These are phyloP conservation scores for Scolopax mira DNA, from an alignment of 2,113 vertebrate genomes.

Conservation along the genomic window DNA sequence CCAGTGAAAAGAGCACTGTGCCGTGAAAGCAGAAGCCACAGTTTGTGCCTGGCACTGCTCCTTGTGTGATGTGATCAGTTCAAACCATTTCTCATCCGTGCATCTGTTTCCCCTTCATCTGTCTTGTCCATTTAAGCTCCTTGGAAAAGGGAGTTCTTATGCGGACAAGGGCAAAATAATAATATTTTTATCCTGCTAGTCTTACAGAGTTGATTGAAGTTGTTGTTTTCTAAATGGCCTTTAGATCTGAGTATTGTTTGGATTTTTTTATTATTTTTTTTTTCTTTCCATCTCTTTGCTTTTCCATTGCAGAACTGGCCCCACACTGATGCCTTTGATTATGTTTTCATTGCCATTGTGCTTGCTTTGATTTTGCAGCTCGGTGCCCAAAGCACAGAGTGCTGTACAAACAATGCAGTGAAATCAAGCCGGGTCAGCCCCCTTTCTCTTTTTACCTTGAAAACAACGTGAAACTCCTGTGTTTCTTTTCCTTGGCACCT, in stretches of 20 bases:
- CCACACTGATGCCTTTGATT: slow-evolving; percentile 7
- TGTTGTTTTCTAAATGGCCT: not conserved
- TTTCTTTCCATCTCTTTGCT: not conserved
- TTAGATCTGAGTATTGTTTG: not conserved
- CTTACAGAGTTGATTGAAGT: not conserved
- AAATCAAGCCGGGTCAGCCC: slow-evolving; percentile 4
- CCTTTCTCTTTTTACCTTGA: not conserved
- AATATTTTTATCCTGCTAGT: not conserved
- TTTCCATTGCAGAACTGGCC: slow-evolving; percentile 5
- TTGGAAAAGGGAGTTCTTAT: not conserved
- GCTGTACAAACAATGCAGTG: not conserved
- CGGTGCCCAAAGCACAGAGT: not conserved
- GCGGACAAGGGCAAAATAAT: not conserved
- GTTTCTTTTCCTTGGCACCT: slow-evolving; percentile 47
- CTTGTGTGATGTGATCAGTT: not conserved
- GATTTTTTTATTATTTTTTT: not conserved
- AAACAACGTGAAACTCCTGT: not conserved
- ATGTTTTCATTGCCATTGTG: slow-evolving; percentile 35
- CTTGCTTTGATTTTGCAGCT: slow-evolving; percentile 55
- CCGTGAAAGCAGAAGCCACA: not conserved
- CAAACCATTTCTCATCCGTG: not conserved
- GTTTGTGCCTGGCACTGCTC: not conserved
- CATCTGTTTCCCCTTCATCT: not conserved
- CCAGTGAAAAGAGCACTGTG: not conserved
- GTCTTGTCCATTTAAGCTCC: not conserved